Conservation (phyloP, 2,888 invertebrate genomes). For the Girardia tigrina region DNA sequence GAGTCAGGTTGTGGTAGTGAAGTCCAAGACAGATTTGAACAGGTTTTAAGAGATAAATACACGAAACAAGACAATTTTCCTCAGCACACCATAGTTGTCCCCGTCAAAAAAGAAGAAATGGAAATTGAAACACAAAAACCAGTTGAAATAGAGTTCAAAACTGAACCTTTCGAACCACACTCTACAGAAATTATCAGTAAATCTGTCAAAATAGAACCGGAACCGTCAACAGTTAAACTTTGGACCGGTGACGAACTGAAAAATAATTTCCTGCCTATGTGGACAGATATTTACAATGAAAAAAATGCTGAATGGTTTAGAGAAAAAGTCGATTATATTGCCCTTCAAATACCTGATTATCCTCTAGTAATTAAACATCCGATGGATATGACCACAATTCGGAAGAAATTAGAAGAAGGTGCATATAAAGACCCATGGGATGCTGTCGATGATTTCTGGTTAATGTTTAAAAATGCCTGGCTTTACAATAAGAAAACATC, state of each 20-base stretch:
- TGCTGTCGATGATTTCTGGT: slow-evolving; percentile 96
- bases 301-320: slow-evolving; percentile 86
- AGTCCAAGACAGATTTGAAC: background rate
- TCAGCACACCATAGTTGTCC: background rate
- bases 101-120: background rate
- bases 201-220: slow-evolving; percentile 1
- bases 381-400: slow-evolving; percentile 90
- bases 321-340: slow-evolving; percentile 82
- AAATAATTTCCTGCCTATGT: slow-evolving; percentile 32
- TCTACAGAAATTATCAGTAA: background rate
- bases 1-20: background rate
- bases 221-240: slow-evolving; percentile 7
- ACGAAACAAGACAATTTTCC: background rate
- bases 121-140: background rate
- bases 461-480: slow-evolving; percentile 99
- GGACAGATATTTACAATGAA: slow-evolving; percentile 34
- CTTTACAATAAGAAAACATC: slow-evolving; percentile 95
- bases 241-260: slow-evolving; percentile 37
- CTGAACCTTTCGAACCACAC: background rate
- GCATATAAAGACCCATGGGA: slow-evolving; percentile 95
- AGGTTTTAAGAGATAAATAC: background rate
- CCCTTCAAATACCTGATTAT: slow-evolving; percentile 62
- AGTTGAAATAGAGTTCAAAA: background rate
- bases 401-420: slow-evolving; percentile 75
- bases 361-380: slow-evolving; percentile 87